Evolutionary conservation across 2,797 vertebrate genomes (phyloP).

Genomic region (Limnodromus scolopaceus): DNA sequence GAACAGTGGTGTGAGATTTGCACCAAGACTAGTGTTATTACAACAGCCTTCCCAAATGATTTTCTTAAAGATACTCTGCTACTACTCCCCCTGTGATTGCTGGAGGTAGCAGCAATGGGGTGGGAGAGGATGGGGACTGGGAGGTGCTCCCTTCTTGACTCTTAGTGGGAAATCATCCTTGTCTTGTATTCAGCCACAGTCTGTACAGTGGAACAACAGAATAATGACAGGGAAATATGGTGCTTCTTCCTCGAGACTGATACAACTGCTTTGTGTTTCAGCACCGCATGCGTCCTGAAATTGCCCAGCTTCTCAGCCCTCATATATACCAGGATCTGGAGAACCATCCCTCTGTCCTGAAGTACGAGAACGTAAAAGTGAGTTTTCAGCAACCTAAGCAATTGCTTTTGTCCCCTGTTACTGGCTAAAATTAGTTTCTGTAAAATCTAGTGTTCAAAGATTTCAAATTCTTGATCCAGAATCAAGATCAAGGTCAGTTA

Average conservation of each 20-base stretch:
- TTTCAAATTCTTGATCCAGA: background rate
- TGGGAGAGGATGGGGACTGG: background rate
- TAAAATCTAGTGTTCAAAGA: background rate
- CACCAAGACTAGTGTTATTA: background rate
- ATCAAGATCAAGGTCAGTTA: background rate
- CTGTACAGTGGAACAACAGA: background rate
- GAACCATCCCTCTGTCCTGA: slow-evolving; percentile 91
- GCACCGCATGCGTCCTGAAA: slow-evolving; percentile 96
- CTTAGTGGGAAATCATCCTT: background rate
- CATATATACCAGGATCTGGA: slow-evolving; percentile 90
- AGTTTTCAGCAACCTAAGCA: background rate
- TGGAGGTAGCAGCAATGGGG: background rate
- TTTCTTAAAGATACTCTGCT: background rate
- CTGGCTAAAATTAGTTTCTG: background rate
- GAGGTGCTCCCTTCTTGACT: background rate
- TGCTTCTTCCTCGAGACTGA: background rate
- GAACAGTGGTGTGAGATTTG: background rate
- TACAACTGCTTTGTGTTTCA: slow-evolving; percentile 64
- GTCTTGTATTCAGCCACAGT: background rate
- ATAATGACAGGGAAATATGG: background rate
- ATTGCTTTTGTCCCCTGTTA: background rate
- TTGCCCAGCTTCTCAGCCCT: slow-evolving; percentile 90
- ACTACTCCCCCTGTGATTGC: background rate
- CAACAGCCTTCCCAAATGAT: background rate
- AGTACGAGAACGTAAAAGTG: slow-evolving; percentile 92